These are phyloP conservation scores for Lycophotia porphyrea DNA, from an alignment of 2,888 invertebrate species.

Conservation along the genomic window DNA sequence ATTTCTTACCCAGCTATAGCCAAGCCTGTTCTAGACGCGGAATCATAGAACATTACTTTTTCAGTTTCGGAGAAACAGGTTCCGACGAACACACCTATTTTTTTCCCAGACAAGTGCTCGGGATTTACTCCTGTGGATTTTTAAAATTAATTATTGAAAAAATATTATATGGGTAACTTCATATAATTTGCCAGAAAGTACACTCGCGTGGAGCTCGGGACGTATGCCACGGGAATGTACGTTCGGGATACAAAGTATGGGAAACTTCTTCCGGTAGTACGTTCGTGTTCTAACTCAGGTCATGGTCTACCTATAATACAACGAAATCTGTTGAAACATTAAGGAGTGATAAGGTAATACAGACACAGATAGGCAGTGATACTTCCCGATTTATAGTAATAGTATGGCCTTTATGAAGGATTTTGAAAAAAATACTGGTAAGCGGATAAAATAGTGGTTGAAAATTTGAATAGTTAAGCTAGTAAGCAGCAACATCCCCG, in stretches of 20 bases:
- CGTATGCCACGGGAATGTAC: neutral
- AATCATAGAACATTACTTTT: conserved; percentile 84
- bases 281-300: neutral
- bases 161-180: no score
- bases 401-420: no score
- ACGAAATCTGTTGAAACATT: neutral
- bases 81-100: no score
- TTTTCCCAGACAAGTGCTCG: no score
- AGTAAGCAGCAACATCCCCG: neutral
- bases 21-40: conserved; percentile 69
- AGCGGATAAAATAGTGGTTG: neutral
- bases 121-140: no score
- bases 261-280: neutral
- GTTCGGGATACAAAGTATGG: no score
- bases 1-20: conserved; percentile 64
- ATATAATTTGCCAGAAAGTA: neutral
- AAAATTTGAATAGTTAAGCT: neutral
- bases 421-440: no score
- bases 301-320: neutral
- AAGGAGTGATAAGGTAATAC: neutral
- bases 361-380: neutral
- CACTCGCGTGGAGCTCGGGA: neutral
- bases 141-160: no score
- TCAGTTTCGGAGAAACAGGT: conserved; percentile 91
- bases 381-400: neutral